Percentiles rank a stretch among this genome's conserved stretches.
phyloP scores from a whole-genome alignment of 2,888 invertebrate genomes.

The Lottia gigantea region DNA sequence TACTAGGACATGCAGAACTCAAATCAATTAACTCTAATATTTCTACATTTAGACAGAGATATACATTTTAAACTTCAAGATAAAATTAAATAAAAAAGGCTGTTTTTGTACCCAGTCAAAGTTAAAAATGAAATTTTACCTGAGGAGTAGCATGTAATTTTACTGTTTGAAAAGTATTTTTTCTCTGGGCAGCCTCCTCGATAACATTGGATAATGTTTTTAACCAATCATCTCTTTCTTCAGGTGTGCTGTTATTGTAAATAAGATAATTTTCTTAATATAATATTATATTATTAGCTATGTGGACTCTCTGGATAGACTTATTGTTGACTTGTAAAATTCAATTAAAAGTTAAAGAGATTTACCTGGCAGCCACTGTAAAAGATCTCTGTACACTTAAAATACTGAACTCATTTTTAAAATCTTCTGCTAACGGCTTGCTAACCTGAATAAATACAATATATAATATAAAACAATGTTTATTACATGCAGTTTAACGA shows the following conservation, averaged over 20 bases:
- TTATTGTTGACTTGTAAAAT: too few relatives aligned
- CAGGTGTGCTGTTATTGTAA: slow-evolving; percentile 62
- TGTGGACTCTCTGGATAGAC: neutral
- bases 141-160: slow-evolving; percentile 41
- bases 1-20: too few relatives aligned
- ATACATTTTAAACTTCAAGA: too few relatives aligned
- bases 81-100: too few relatives aligned
- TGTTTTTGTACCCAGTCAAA: too few relatives aligned
- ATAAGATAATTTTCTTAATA: too few relatives aligned
- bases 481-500: too few relatives aligned
- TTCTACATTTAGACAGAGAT: too few relatives aligned
- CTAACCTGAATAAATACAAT: slow-evolving; percentile 45
- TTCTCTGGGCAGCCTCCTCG: slow-evolving; percentile 68
- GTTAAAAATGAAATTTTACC: slow-evolving; percentile 30
- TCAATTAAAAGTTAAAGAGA: slow-evolving; percentile 9
- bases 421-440: slow-evolving; percentile 67
- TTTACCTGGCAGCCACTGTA: slow-evolving; percentile 72
- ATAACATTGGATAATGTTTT: slow-evolving; percentile 70
- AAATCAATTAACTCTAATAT: too few relatives aligned
- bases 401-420: slow-evolving; percentile 72
- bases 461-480: neutral
- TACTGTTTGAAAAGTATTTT: slow-evolving; percentile 65
- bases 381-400: slow-evolving; percentile 72
- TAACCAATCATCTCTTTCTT: slow-evolving; percentile 72
- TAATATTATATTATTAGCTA: neutral